phyloP scores from a whole-genome alignment of 2,888 invertebrate genomes.

The Agrochola lychnidis region DNA sequence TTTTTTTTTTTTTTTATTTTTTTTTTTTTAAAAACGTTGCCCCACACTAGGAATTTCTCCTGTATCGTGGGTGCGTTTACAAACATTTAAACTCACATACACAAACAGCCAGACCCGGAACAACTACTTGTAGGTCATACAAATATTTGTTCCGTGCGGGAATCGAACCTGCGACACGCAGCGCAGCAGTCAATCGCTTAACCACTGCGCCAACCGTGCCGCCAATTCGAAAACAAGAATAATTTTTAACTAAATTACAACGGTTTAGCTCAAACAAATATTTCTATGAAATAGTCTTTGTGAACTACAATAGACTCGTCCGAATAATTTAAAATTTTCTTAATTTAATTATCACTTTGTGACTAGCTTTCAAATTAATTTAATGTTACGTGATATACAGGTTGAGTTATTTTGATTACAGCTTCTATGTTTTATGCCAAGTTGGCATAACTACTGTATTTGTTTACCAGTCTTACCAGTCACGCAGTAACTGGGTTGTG shows the following conservation, averaged over 20 bases:
- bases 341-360: constrained; percentile 28
- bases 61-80: too few relatives aligned
- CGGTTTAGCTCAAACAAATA: constrained; percentile 10
- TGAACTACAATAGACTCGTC: constrained; percentile 9
- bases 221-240: not conserved
- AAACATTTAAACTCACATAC: too few relatives aligned
- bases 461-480: not conserved
- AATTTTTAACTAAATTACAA: constrained; percentile 33
- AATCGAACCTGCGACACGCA: too few relatives aligned
- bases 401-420: not conserved
- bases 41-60: too few relatives aligned
- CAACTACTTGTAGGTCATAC: too few relatives aligned
- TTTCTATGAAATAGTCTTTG: constrained; percentile 8
- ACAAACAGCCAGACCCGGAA: too few relatives aligned
- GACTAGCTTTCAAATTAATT: constrained; percentile 42
- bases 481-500: not conserved
- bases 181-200: too few relatives aligned
- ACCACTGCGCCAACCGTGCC: too few relatives aligned
- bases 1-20: too few relatives aligned
- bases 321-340: constrained; percentile 13
- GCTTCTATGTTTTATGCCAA: not conserved
- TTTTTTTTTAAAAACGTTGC: too few relatives aligned
- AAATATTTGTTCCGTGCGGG: too few relatives aligned
- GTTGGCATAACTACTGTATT: not conserved
- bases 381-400: constrained; percentile 7